Percentiles rank a stretch among this genome's conserved stretches.
phyloP scores from a whole-genome alignment of 1,140 invertebrate genomes.

The Musca vetustissima region DNA sequence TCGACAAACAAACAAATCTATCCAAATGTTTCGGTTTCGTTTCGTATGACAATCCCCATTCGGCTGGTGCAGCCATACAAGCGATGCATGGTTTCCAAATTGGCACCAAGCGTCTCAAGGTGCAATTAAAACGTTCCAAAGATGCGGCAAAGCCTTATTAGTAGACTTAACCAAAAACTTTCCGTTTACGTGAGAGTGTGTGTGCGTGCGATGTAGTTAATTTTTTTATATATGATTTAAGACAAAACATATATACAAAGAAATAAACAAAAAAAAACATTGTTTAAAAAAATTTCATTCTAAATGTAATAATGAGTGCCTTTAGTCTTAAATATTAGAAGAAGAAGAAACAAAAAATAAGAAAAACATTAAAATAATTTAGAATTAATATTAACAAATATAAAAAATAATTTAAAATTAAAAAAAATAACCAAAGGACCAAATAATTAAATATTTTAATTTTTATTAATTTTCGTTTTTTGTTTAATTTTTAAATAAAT shows the following conservation, averaged over 20 bases:
- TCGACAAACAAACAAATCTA: conserved; percentile 98
- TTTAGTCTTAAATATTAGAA: conserved; percentile 4
- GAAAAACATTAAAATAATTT: neutral
- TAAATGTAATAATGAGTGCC: conserved; percentile 19
- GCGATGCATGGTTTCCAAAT: conserved; percentile 98
- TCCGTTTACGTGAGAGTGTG: neutral
- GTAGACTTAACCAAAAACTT: conserved; percentile 41
- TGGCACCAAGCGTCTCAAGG: conserved; percentile 95
- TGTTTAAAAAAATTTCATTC: neutral
- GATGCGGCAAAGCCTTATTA: conserved; percentile 84
- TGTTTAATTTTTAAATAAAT: too few species aligned
- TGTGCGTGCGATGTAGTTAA: neutral
- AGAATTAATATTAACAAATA: too few species aligned
- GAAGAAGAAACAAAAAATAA: neutral
- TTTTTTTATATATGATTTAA: conserved; percentile 8
- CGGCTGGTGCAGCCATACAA: conserved; percentile 92
- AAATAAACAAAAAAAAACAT: neutral
- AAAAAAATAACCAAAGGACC: conserved; percentile 22
- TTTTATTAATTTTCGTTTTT: conserved; percentile 15
- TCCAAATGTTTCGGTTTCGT: conserved; percentile 99
- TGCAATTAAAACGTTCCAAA: conserved; percentile 95
- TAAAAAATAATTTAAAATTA: neutral
- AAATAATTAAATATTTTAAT: conserved; percentile 6
- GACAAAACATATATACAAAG: neutral
- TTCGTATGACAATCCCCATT: conserved; percentile 91